Evolutionary conservation across 2,797 vertebrate species (phyloP), one percentile per base, ranked within the genome.

Genomic region (Pelobates cultripes): DNA sequence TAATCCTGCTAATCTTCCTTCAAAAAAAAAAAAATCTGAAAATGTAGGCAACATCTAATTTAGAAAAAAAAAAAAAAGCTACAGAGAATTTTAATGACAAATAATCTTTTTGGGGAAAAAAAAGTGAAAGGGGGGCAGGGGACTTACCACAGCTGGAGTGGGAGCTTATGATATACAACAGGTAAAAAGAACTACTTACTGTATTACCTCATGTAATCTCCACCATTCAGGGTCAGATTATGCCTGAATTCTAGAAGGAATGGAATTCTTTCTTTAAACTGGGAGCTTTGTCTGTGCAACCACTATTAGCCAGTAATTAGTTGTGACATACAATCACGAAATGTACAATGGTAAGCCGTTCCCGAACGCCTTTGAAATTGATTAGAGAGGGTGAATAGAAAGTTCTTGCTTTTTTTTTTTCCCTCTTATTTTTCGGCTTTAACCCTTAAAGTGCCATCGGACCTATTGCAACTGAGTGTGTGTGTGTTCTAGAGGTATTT

Each of bases 1-100:
- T 98, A 98, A 98, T 98, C 97, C 96, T 94, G 93, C 95, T 98
- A 98, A 98, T 98, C 96, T 98, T 90, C 91, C 95, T 96, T 95
- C 94, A 79, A 75, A 93, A 91, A 57, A 14, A 57, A 57, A 57
- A 57, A 57, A 14, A 14, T 88, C 91, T 90, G 92, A 89, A 91
- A 91, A 90, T 90, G 86, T 87, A 91, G 90, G 89, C 90, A 91
- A 92, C 89, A 92, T 90, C 91, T 90, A 89, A 93, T 92, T 91
- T 89, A 84, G 87, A 91, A 86, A 81, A 86, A 28, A 28, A 28
- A 28, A 28, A 28, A 28, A 28, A 28, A 28, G 28, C 90, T 91
- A 89, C 90, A 82, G 87, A 90, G 91, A 81, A 94, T 94, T 95
- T 93, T 94, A 95, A 95, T 93, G 90, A 94, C 93, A 95, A 94